A percentile compares a stretch with the other conserved stretches of the same genome.
Evolutionary conservation across 2,113 vertebrate genomes (phyloP).

Genomic region (Calonectris borealis): DNA sequence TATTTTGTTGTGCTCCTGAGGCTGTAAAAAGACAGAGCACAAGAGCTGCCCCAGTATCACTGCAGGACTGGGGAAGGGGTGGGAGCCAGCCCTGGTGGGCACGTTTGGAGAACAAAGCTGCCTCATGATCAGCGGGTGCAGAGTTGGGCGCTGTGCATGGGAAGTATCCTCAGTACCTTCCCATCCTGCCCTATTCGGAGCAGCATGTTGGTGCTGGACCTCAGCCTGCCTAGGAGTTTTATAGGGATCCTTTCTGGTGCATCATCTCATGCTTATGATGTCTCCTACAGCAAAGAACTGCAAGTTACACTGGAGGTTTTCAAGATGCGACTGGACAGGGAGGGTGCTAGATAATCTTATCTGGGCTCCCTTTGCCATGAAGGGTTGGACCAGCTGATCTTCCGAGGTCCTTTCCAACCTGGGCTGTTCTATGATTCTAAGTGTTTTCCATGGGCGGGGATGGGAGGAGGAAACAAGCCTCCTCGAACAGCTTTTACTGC

Average conservation of each 20-base stretch:
- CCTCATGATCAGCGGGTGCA: not conserved
- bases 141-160: not conserved
- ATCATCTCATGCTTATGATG: not conserved
- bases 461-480: not conserved
- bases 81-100: not conserved
- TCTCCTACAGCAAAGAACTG: not conserved
- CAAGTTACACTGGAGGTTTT: not conserved
- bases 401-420: not conserved
- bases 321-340: not conserved
- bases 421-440: not conserved
- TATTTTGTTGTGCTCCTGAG: not conserved
- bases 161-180: not conserved
- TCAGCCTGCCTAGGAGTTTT: not conserved
- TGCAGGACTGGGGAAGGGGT: not conserved
- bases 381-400: not conserved
- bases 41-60: not conserved
- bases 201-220: not conserved
- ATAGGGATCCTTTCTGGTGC: not conserved
- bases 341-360: not conserved
- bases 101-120: not conserved
- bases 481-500: not conserved
- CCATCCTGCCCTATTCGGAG: not conserved
- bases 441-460: not conserved
- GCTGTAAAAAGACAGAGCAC: not conserved
- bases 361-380: not conserved